Evolutionary conservation across 1,140 invertebrate genomes (phyloP), one percentile per base, ranked within the genome.

Genomic region (Hycleus cichorii): DNA sequence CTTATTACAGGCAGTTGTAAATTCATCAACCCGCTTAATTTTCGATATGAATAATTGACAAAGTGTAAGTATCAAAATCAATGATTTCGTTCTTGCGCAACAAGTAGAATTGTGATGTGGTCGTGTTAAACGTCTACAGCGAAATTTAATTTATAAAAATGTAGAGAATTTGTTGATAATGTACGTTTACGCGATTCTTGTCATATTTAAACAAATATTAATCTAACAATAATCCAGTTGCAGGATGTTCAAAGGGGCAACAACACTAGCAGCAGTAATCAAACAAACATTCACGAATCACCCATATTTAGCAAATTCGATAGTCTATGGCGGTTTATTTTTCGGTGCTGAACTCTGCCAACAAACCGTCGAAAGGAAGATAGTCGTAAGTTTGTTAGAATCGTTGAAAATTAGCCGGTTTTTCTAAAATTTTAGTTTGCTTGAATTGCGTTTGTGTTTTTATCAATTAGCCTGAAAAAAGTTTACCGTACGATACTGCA

Each of bases 291-390:
- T 63, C 45, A 53, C 45, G 9, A 63, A 51, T 48, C 39, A 58
- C 39, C 60, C 60, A 12, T 56, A 59, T 25, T 9, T 59, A 25
- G 39, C 57, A 12, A 63, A 63, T 56, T 59, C 57, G 7, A 18
- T 63, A 10, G 49, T 63, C 2, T 63, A 63, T 49, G 60, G 60
- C 12, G 44, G 50, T 12, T 55, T 63, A 12, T 63, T 48, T 42
- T 49, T 56, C 2, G 81, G 83, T 3, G 88, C 89, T 0, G 89
- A 91, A 69, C 80, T 88, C 47, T 81, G 85, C 1, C 88, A 90
- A 66, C 89, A 91, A 72, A 83, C 80, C 40, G 79, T 87, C 32
- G 82, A 80, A 26, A 85, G 80, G 60, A 79, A 80, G 60, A 75
- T 81, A 62, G 68, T 80, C 73, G 83, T 84, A 75, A 78, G 72